Base-by-base conservation (phyloP, 1,140 invertebrate species). In the Pantala flavescens region DNA sequence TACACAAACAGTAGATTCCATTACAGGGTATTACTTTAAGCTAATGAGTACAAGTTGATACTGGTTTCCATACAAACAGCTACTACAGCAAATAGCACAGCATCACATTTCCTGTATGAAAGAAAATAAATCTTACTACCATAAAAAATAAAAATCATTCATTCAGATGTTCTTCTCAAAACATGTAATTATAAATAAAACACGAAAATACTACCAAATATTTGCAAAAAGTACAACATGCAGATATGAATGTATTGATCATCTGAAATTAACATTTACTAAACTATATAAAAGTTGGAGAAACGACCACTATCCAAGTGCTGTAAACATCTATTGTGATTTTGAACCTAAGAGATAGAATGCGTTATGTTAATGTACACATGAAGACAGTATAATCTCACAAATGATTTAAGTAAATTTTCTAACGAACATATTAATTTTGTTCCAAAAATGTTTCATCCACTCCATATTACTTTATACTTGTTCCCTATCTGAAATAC, bases 231-330 rank as follows among this genome's bases (percentile, higher is more conserved):
- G 12, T 63, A 63, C 14, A 63, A 63, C 24, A 71, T 43, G 73
- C 23, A 70, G 21, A 63, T 63, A 63, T 21, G 3, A 1, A 63
- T 63, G 3, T 63, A 19, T 63, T 63, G n/a, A 63, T 14, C 12
- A 63, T 63, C 49, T 21, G 49, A 63, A 63, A 63, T 63, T 63
- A 75, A 70, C 72, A 72, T 72, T 71, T 71, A 77, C 73, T 43
- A 43, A 72, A 72, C 36, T 71, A 75, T 23, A 7, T 75, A 71
- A 74, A 24, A 74, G 74, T 74, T 75, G 43, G 75, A 74, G 71
- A 75, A 77, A 73, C 74, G 72, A 75, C 73, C 71, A 70, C 49
- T 12, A 63, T 63, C 12, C n/a, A 21, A 63, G n/a, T 63, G 49
- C 49, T 7, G 14, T 63, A 63, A 3, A 63, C 5, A n/a, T 36